Evolutionary conservation across 2,797 vertebrate genomes (phyloP), one percentile per base, ranked within the genome.

Genomic region (Cossypha dichroa): DNA sequence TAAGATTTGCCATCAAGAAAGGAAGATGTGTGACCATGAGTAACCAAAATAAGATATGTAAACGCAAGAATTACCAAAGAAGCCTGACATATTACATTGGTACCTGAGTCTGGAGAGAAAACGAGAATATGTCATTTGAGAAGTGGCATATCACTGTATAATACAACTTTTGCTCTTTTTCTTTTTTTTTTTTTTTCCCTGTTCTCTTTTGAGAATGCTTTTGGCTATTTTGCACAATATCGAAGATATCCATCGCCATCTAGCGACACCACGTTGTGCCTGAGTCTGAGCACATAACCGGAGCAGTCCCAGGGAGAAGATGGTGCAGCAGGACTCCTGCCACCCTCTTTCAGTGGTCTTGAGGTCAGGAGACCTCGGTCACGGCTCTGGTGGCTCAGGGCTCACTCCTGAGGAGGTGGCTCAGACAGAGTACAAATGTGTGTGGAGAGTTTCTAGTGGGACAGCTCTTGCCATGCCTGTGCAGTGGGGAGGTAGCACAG

Each of bases 201-300:
- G 7, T 3, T 60, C 9, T 25, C 5, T 17, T 69, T 49, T 17
- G 34, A 52, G 26, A 23, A 36, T 40, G 20, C 31, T 1, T 20
- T 19, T 19, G 74, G 9, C 40, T 25, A 0, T 13, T 69, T 43
- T 29, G 36, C 23, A 2, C 20, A 29, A 28, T 55, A 45, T 63
- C 22, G 67, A 91, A 90, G 95, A 75, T 63, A 22, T 51, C 28
- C 29, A n/a, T 89, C 96, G 95, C 97, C 97, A 96, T 77, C 97
- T 98, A 97, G 96, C 94, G 98, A 90, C 90, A 69, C 43, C 16
- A n/a, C 6, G 6, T 20, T 25, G 74, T 31, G 16, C 21, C 38
- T 14, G 56, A 67, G 18, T 18, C 6, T 3, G 10, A 29, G 43
- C 60, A 1, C 9, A 1, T 7, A 1, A 26, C 7, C 18, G 3